These are phyloP conservation scores for Ochlodes sylvanus DNA, from an alignment of 2,888 invertebrate species.

Conservation along the genomic window DNA sequence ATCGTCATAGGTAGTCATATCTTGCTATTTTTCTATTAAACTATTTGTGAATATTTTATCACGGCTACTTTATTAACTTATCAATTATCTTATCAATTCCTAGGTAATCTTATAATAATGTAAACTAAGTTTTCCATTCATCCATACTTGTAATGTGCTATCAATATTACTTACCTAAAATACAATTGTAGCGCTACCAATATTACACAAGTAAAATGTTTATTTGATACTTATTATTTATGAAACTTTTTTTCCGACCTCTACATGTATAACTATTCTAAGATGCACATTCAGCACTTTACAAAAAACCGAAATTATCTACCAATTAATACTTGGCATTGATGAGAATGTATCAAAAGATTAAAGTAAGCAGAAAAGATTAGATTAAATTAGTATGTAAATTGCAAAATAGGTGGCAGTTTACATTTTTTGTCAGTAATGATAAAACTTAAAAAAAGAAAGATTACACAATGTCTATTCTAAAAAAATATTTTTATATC, in stretches of 20 bases:
- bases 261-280: too few relatives aligned
- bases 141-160: neutral
- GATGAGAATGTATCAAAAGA: constrained; percentile 1
- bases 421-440: neutral
- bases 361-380: neutral
- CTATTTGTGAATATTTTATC: constrained; percentile 41
- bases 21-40: neutral
- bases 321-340: too few relatives aligned
- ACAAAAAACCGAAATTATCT: too few relatives aligned
- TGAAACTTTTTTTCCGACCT: too few relatives aligned
- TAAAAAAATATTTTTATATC: neutral
- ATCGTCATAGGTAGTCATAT: neutral
- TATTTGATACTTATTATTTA: too few relatives aligned
- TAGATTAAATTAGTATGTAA: neutral
- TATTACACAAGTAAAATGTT: too few relatives aligned
- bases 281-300: too few relatives aligned
- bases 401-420: neutral
- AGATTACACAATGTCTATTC: neutral
- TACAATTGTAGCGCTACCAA: too few relatives aligned
- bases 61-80: constrained; percentile 45
- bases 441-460: neutral
- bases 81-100: constrained; percentile 53
- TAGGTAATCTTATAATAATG: constrained; percentile 46
- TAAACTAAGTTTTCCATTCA: constrained; percentile 26
- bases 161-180: too few relatives aligned